Evolutionary conservation across 2,113 vertebrate genomes (phyloP).

Genomic region (Cheilinus undulatus): DNA sequence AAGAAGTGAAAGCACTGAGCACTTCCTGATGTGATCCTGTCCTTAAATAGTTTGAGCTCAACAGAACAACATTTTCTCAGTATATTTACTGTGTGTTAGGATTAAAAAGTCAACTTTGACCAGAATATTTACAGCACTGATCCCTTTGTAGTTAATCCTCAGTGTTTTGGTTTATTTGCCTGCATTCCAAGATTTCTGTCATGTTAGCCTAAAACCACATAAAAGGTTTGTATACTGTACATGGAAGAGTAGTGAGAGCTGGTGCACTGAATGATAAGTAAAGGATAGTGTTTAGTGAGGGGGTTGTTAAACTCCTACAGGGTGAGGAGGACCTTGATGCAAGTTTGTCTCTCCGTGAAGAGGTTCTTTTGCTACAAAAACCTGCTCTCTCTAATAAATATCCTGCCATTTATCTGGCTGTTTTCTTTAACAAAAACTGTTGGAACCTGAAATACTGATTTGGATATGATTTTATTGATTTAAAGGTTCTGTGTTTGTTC

Average conservation of each 20-base stretch:
- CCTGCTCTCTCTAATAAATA: too few relatives aligned
- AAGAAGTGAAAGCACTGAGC: conserved; percentile 24
- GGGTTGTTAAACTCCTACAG: too few relatives aligned
- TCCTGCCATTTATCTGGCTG: too few relatives aligned
- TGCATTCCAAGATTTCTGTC: background rate
- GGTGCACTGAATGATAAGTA: background rate
- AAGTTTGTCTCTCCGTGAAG: too few relatives aligned
- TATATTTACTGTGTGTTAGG: background rate
- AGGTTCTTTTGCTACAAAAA: too few relatives aligned
- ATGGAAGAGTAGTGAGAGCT: background rate
- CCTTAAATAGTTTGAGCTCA: background rate
- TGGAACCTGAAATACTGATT: too few relatives aligned
- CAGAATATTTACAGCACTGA: too few relatives aligned
- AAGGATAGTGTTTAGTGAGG: too few relatives aligned
- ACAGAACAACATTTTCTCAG: background rate
- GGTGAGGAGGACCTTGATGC: too few relatives aligned
- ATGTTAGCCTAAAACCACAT: background rate
- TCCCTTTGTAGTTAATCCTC: background rate
- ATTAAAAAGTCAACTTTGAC: background rate
- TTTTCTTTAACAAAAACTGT: too few relatives aligned
- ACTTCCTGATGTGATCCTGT: background rate
- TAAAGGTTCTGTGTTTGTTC: too few relatives aligned
- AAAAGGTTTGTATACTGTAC: background rate
- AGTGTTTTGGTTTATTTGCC: background rate
- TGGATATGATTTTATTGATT: too few relatives aligned